Conservation (phyloP, 2,797 vertebrate species). For the Simalia tracyae region DNA sequence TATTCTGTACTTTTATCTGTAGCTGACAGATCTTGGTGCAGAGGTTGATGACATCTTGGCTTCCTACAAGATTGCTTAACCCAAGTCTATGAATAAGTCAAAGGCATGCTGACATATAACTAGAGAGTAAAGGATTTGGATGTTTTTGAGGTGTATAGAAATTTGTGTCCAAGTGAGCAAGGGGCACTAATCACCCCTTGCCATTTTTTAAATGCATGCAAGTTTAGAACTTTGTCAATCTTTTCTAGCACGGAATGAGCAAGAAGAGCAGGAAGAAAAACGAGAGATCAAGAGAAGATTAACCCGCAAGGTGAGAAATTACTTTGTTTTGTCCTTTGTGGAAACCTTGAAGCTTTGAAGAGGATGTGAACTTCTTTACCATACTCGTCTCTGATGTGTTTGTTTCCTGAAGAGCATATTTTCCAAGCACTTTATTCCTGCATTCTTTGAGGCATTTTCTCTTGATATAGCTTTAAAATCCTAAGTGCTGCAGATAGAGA, state of each 20-base stretch:
- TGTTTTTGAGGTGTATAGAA: conserved; percentile 27
- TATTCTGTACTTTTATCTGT: neutral
- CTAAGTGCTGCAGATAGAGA: neutral
- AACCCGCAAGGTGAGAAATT: conserved; percentile 89
- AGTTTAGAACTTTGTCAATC: conserved; percentile 46
- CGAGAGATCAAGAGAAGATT: conserved; percentile 94
- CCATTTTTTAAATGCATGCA: neutral
- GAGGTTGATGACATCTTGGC: conserved; percentile 36
- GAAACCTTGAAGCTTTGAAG: neutral
- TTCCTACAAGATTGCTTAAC: conserved; percentile 14
- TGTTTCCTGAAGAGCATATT: conserved; percentile 9
- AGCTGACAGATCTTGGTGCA: conserved; percentile 15
- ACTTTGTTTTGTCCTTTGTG: conserved; percentile 1
- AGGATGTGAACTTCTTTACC: neutral
- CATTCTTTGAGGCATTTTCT: conserved; percentile 13
- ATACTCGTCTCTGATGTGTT: neutral
- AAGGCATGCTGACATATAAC: conserved; percentile 7
- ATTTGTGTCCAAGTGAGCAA: rapidly evolving
- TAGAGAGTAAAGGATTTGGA: conserved; percentile 26
- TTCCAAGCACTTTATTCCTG: conserved; percentile 31
- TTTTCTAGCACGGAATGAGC: conserved; percentile 93
- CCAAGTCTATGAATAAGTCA: conserved; percentile 8
- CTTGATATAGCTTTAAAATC: neutral
- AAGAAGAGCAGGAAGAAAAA: conserved; percentile 97
- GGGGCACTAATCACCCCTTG: conserved; percentile 4